Evolutionary conservation across 1,140 invertebrate genomes (phyloP).

Genomic region (Pseudomyrmex gracilis): DNA sequence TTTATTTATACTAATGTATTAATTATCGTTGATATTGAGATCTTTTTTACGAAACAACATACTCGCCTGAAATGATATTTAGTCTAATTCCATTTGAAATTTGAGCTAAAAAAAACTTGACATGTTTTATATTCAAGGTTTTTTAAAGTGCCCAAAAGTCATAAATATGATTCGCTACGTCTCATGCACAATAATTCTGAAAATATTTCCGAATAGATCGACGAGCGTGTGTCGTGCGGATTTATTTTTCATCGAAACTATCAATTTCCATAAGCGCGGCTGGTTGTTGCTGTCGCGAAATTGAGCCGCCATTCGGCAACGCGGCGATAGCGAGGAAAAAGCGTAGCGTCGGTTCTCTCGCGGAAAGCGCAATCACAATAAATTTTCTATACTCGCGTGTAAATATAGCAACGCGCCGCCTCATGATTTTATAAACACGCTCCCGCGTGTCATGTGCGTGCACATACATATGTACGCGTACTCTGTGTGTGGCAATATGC

Average conservation of each 20-base stretch:
- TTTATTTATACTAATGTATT: background rate
- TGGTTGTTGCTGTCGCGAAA: constrained; percentile 58
- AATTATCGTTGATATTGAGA: background rate
- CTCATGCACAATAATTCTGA: constrained; percentile 3
- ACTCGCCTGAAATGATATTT: too few relatives aligned
- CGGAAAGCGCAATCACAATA: constrained; percentile 72
- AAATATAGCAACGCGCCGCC: constrained; percentile 70
- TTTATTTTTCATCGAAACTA: constrained; percentile 68
- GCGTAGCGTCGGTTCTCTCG: constrained; percentile 20
- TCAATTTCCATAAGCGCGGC: constrained; percentile 62
- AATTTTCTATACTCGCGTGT: constrained; percentile 68
- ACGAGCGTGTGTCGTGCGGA: constrained; percentile 9
- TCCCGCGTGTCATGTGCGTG: background rate
- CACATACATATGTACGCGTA: background rate
- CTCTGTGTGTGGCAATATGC: background rate
- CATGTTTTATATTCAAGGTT: background rate
- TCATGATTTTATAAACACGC: constrained; percentile 75
- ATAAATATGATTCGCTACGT: background rate
- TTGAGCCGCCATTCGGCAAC: constrained; percentile 48
- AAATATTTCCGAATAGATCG: background rate
- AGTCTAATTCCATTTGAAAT: too few relatives aligned
- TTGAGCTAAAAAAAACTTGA: background rate
- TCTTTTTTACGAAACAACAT: constrained; percentile 7
- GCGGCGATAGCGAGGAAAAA: constrained; percentile 30
- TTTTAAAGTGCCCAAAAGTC: background rate